These are phyloP conservation scores for Helicolenus hilgendorfi DNA, from an alignment of 2,797 vertebrate genomes.

Conservation along the genomic window DNA sequence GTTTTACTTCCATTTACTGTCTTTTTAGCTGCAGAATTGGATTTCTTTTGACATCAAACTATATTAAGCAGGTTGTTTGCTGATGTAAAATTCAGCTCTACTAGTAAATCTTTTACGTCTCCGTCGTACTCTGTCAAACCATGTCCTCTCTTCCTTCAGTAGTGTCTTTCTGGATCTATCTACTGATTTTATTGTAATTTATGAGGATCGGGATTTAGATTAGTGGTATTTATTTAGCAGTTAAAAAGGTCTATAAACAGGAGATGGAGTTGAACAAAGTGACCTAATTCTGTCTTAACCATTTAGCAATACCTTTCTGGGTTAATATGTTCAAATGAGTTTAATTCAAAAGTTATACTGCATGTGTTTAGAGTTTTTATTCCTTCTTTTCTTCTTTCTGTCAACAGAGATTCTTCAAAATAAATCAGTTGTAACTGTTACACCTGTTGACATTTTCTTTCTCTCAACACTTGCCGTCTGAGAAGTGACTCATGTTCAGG, in stretches of 20 bases:
- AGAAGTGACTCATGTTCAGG: constrained; percentile 18
- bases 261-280: neutral
- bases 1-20: constrained; percentile 8
- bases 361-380: neutral
- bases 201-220: neutral
- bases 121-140: neutral
- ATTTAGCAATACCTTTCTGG: neutral
- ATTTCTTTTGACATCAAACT: constrained; percentile 9
- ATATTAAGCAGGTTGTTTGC: neutral
- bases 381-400: neutral
- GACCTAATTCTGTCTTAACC: neutral
- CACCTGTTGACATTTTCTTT: neutral
- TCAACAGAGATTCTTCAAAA: neutral
- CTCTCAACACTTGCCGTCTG: constrained; percentile 1
- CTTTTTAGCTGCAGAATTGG: neutral
- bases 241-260: neutral
- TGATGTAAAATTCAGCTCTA: neutral
- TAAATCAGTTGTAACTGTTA: neutral
- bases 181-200: neutral
- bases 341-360: neutral
- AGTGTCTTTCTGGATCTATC: neutral
- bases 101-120: constrained; percentile 9
- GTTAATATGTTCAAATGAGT: neutral
- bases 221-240: neutral
- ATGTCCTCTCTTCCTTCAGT: neutral